phyloP scores from a whole-genome alignment of 2,888 invertebrate species.

The Plagodis pulveraria region DNA sequence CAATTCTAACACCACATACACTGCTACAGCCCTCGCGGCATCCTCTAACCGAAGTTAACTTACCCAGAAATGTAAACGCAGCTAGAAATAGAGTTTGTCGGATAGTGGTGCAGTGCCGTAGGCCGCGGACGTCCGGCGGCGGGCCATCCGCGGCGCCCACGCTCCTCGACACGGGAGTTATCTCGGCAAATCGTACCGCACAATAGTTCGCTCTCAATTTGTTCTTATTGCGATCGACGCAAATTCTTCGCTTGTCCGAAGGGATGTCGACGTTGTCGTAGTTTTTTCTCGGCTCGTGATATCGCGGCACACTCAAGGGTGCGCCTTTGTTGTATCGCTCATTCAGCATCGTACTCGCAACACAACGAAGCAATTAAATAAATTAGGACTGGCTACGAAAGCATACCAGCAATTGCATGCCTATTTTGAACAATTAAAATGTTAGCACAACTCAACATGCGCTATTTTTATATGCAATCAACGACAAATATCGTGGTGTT shows the following conservation, averaged over 20 bases:
- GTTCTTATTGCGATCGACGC: constrained; percentile 82
- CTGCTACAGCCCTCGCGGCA: constrained; percentile 43
- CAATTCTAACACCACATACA: constrained; percentile 54
- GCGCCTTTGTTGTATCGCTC: constrained; percentile 61
- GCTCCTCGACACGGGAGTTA: constrained; percentile 76
- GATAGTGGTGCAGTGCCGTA: constrained; percentile 43
- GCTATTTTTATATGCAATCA: too few species aligned
- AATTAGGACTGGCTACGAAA: constrained; percentile 15
- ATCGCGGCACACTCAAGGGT: constrained; percentile 58
- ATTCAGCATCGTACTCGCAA: constrained; percentile 56
- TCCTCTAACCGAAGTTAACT: constrained; percentile 16
- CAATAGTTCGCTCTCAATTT: constrained; percentile 83
- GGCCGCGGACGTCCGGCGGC: constrained; percentile 65
- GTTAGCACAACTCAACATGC: too few species aligned
- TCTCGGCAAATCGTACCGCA: constrained; percentile 81
- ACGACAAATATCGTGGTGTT: too few species aligned
- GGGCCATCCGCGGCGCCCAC: constrained; percentile 66
- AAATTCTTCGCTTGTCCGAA: constrained; percentile 80
- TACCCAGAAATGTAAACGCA: constrained; percentile 28
- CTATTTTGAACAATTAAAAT: constrained; percentile 2
- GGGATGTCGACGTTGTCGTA: constrained; percentile 67
- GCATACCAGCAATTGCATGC: constrained; percentile 2
- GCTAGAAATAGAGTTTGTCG: constrained; percentile 28
- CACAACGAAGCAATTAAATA: constrained; percentile 51
- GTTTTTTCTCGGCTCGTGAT: constrained; percentile 70